Percentiles rank a stretch among this genome's conserved stretches.
phyloP scores from a whole-genome alignment of 2,888 invertebrate species.

The Dastarcus helophoroides region DNA sequence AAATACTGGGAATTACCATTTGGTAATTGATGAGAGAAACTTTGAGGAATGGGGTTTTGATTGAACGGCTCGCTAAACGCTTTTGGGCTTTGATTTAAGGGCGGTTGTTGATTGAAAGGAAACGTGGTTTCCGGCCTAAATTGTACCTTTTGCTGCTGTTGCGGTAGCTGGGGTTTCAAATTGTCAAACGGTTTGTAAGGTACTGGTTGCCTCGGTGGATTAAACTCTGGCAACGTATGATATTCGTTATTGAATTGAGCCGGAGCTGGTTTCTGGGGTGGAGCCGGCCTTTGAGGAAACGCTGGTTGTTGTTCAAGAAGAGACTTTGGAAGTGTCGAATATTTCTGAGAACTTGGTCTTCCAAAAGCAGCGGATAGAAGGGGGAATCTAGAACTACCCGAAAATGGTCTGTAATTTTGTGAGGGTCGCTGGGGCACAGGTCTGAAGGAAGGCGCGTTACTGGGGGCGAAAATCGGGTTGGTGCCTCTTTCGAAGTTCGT shows the following conservation, averaged over 20 bases:
- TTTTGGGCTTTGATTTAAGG: too few species aligned
- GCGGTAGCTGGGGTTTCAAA: too few species aligned
- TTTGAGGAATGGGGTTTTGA: too few species aligned
- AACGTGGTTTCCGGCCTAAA: too few species aligned
- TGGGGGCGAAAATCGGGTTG: slow-evolving; percentile 10
- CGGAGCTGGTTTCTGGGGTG: slow-evolving; percentile 15
- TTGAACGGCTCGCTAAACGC: too few species aligned
- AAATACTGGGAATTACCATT: too few species aligned
- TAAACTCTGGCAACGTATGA: slow-evolving; percentile 14
- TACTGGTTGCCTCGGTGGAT: slow-evolving; percentile 27
- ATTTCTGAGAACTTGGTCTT: slow-evolving; percentile 17
- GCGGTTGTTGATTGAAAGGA: too few species aligned
- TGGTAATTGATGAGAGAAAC: too few species aligned
- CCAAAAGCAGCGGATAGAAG: too few species aligned
- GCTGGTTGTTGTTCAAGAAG: slow-evolving; percentile 8
- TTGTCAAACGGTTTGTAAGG: slow-evolving; percentile 31
- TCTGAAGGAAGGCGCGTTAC: slow-evolving; percentile 17
- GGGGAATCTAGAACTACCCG: too few species aligned
- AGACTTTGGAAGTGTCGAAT: slow-evolving; percentile 15
- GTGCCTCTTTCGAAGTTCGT: slow-evolving; percentile 12
- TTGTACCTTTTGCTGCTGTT: too few species aligned
- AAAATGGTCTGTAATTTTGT: slow-evolving; percentile 45
- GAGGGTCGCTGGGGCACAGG: slow-evolving; percentile 30
- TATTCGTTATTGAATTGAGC: slow-evolving; percentile 17
- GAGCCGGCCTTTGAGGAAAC: slow-evolving; percentile 18